Base-by-base conservation (phyloP, 2,888 invertebrate genomes). In the Ypsolopha sequella region DNA sequence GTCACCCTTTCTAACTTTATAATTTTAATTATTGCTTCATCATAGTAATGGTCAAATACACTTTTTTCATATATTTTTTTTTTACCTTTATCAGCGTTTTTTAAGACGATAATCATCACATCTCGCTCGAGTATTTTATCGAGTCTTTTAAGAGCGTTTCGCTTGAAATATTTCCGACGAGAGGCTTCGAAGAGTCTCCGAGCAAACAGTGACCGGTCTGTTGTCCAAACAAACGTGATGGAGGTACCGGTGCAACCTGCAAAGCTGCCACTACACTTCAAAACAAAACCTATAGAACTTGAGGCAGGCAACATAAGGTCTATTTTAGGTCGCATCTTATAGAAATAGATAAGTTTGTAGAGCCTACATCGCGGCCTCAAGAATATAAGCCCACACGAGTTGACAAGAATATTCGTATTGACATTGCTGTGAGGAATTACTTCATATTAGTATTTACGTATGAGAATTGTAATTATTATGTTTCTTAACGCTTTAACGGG, bases 201-300 rank as follows among this genome's bases (percentile, higher is more conserved):
- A 68, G 73, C 74, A 85, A 86, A 86, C 71, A 86, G 69, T 73
- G 85, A 84, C 82, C 84, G 82, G 81, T 82, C 68, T 71, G 70
- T 73, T 80, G 71, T 69, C 63, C 74, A 84, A 81, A 85, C 74
- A 85, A 66, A 70, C 70, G 64, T 60, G 58, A 61, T 58, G 68
- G 58, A 11, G 43, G 43, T 43, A 43, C 50, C 43, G 41, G 14
- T 50, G 36, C 10, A 43, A 36, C 41, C 24, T 47, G 36, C 47
- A 36, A 47, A 36, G 9, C 24, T 24, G 24, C 24, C 24, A 24
- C 24, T 24, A 24, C 4, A 24, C 24, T 24, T 24, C 24, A 24
- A 24, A 24, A 24, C 24, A 24, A 24, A 24, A 4, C 24, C 24
- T 24, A 4, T 24, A 24, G 39, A 39, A 9, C n/a, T n/a, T 39